phyloP scores from a whole-genome alignment of 2,797 vertebrate species.

The Labroides dimidiatus region DNA sequence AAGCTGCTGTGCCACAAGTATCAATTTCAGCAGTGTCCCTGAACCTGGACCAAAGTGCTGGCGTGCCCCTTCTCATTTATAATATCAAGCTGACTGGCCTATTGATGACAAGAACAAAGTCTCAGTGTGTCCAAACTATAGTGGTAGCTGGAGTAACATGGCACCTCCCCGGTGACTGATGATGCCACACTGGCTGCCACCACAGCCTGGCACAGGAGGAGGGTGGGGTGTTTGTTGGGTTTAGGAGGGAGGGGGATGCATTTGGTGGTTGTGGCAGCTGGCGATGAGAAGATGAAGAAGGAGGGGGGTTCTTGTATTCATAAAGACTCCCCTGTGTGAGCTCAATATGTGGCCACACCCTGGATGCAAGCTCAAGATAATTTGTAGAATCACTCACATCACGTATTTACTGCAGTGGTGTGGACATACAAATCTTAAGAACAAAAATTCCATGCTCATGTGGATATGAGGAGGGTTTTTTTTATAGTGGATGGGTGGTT shows the following conservation, averaged over 20 bases:
- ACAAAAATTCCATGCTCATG: neutral
- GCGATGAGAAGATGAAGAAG: conserved; percentile 44
- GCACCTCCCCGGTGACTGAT: conserved; percentile 74
- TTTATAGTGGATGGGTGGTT: conserved; percentile 4
- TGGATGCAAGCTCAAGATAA: conserved; percentile 38
- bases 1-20: conserved; percentile 46
- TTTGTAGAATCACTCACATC: neutral
- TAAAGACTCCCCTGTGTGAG: conserved; percentile 76
- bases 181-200: conserved; percentile 77
- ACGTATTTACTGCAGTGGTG: neutral
- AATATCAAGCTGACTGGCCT: conserved; percentile 77
- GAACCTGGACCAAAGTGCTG: conserved; percentile 54
- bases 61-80: conserved; percentile 71
- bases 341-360: conserved; percentile 61
- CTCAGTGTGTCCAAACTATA: conserved; percentile 75
- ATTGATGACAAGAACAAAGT: conserved; percentile 78
- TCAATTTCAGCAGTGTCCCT: conserved; percentile 62
- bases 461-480: neutral
- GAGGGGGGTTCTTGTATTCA: conserved; percentile 43
- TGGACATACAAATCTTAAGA: too few relatives aligned
- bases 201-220: conserved; percentile 65
- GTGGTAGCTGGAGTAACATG: conserved; percentile 69
- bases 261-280: conserved; percentile 80
- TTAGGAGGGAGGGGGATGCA: conserved; percentile 16
- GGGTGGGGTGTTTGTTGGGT: conserved; percentile 16